These are phyloP conservation scores for Conops quadrifasciatus DNA, from an alignment of 2,888 invertebrate genomes.

Conservation along the genomic window DNA sequence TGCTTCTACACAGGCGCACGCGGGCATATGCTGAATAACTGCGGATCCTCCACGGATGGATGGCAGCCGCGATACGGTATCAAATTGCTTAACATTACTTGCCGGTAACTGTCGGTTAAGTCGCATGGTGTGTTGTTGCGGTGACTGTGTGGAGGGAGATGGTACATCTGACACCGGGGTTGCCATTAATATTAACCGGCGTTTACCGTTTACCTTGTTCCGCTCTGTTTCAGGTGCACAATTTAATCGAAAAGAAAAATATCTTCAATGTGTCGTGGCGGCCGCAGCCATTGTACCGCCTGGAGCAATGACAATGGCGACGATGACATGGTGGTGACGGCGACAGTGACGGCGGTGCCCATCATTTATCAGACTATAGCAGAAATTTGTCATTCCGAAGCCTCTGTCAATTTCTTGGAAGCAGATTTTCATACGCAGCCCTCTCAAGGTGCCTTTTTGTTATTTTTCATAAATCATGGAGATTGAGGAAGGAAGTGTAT, in stretches of 20 bases:
- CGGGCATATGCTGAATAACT: conserved; percentile 12
- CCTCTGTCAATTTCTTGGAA: conserved; percentile 54
- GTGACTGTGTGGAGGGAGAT: neutral
- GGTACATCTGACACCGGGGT: neutral
- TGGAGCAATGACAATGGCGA: no score
- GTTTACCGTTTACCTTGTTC: conserved; percentile 18
- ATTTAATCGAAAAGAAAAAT: no score
- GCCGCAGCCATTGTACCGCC: no score
- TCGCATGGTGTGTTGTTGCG: conserved; percentile 10
- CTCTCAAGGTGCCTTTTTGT: neutral
- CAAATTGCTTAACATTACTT: conserved; percentile 55
- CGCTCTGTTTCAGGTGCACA: neutral
- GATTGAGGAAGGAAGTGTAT: conserved; percentile 11
- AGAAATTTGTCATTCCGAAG: conserved; percentile 60
- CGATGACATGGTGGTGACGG: no score
- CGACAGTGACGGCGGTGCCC: conserved; percentile 43
- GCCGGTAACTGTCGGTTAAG: conserved; percentile 41
- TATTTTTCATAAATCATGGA: neutral
- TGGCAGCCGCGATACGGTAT: conserved; percentile 37
- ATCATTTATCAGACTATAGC: conserved; percentile 61
- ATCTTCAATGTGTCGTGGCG: no score
- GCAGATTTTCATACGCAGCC: neutral
- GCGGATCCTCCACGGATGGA: neutral
- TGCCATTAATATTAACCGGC: conserved; percentile 19
- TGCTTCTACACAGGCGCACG: neutral